Base-by-base conservation (phyloP, 2,797 vertebrate genomes). In the Crenichthys baileyi region DNA sequence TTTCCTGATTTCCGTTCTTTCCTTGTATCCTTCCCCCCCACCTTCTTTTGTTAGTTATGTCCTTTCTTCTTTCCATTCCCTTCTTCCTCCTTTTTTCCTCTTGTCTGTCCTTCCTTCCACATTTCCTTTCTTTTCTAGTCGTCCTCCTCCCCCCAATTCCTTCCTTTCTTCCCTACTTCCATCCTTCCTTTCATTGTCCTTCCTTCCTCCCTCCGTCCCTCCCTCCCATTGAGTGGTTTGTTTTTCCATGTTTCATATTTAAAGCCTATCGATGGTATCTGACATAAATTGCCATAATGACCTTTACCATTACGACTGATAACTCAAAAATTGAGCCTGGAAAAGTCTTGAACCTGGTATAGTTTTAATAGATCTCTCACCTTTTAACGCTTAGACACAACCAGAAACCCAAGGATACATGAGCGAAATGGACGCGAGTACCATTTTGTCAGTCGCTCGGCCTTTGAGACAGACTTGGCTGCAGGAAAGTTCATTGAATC, bases 401-500 rank as follows among this genome's bases (percentile, higher is more conserved):
- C 98, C 84, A 95, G 98, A 80, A 96, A 82, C 84, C 91, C 96
- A 0, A 94, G 98, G 83, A 96, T 97, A 79, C 96, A 96, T 1
- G 98, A 99, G 93, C 93, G 95, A 15, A 96, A 97, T 20, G 97
- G 97, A 5, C 95, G 97, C 61, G 97, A 99, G 93, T 99, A 99
- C 89, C 96, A 98, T 85, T 99, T 99, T 72, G 93, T 98, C 79
- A 97, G 96, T 51, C 95, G 97, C 24, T 89, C 96, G 55, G 93
- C 93, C 0, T 99, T 99, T 79, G 97, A 99, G 82, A 88, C 95
- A 0, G 98, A 99, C 80, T 87, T 97, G 76, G 92, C 95, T 7
- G 86, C 96, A 0, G 96, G 96, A 41, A 99, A 98, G 85, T 98
- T 99, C 91, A 97, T 99, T 1, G 98, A 99, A 70, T 97, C 96